These are phyloP conservation scores for Cryptosula pallasiana DNA, from an alignment of 2,888 invertebrate species.

Conservation along the genomic window DNA sequence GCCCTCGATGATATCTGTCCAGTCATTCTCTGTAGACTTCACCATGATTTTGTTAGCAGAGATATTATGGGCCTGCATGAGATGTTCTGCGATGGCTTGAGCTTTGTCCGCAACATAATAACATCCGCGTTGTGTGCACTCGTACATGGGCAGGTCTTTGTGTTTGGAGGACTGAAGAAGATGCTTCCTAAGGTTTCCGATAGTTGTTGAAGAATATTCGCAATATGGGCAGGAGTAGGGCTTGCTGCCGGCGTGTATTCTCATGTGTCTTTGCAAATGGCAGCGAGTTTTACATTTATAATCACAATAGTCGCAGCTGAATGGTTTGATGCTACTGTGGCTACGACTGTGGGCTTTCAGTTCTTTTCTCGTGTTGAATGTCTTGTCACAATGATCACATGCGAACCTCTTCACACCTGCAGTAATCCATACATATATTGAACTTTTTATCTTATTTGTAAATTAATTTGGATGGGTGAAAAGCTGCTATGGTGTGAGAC, in stretches of 20 bases:
- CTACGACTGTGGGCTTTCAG: neutral
- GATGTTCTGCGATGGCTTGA: neutral
- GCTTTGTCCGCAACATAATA: neutral
- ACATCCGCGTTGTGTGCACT: slow-evolving; percentile 8
- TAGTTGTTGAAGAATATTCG: slow-evolving; percentile 6
- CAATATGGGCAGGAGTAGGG: slow-evolving; percentile 28
- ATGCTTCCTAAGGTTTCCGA: slow-evolving; percentile 26
- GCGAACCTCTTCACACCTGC: neutral
- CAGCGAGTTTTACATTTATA: slow-evolving; percentile 25
- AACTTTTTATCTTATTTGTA: no score
- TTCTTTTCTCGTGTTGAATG: neutral
- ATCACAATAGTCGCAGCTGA: slow-evolving; percentile 26
- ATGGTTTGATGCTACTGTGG: neutral
- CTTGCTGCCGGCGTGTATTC: slow-evolving; percentile 25
- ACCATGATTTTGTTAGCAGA: neutral
- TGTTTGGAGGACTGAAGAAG: slow-evolving; percentile 25
- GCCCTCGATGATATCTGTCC: neutral
- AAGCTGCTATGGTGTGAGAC: no score
- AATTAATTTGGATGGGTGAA: no score
- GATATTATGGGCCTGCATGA: neutral
- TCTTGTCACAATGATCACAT: neutral
- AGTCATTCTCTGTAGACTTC: slow-evolving; percentile 13
- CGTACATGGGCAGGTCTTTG: slow-evolving; percentile 24
- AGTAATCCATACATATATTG: no score
- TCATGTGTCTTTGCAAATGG: slow-evolving; percentile 26